Evolutionary conservation across 2,888 invertebrate species (phyloP).

Genomic region (Drosophila fungiperda): DNA sequence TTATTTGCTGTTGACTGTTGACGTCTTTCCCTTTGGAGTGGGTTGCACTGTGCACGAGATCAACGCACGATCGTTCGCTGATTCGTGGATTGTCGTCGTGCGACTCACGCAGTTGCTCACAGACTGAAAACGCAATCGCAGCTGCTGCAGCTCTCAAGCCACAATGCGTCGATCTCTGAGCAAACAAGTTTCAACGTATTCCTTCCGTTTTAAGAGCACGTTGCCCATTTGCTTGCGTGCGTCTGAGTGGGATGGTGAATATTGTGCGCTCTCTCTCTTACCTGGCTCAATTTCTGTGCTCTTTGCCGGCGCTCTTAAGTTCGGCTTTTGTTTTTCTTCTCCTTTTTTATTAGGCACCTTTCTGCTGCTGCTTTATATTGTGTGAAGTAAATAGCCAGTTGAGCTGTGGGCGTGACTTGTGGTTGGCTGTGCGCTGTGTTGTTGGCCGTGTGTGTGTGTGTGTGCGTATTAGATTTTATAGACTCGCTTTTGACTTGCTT

Average conservation of each 20-base stretch:
- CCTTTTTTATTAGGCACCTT: slow-evolving; percentile 45
- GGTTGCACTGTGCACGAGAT: slow-evolving; percentile 41
- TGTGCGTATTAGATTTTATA: slow-evolving; percentile 77
- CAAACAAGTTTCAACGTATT: slow-evolving; percentile 33
- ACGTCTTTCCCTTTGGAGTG: slow-evolving; percentile 15
- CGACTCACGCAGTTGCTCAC: slow-evolving; percentile 70
- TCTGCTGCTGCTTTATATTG: slow-evolving; percentile 16
- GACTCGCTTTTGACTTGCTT: slow-evolving; percentile 63
- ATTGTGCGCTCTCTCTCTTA: slow-evolving; percentile 5
- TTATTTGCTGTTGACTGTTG: neutral
- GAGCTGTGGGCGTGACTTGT: slow-evolving; percentile 69
- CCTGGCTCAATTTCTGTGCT: slow-evolving; percentile 19
- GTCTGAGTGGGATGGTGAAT: slow-evolving; percentile 33
- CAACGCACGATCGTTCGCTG: slow-evolving; percentile 46
- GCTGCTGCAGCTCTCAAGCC: slow-evolving; percentile 54
- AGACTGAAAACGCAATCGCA: slow-evolving; percentile 63
- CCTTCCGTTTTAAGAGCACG: slow-evolving; percentile 37
- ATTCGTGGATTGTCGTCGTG: slow-evolving; percentile 67
- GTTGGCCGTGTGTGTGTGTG: slow-evolving; percentile 39
- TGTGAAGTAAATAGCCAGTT: slow-evolving; percentile 42
- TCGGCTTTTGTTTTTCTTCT: slow-evolving; percentile 25
- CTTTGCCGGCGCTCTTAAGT: slow-evolving; percentile 58
- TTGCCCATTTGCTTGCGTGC: neutral
- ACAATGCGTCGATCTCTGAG: slow-evolving; percentile 18
- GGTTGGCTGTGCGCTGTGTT: neutral